These are phyloP conservation scores for Corbicula japonica DNA, from an alignment of 2,888 invertebrate genomes.

Conservation along the genomic window DNA sequence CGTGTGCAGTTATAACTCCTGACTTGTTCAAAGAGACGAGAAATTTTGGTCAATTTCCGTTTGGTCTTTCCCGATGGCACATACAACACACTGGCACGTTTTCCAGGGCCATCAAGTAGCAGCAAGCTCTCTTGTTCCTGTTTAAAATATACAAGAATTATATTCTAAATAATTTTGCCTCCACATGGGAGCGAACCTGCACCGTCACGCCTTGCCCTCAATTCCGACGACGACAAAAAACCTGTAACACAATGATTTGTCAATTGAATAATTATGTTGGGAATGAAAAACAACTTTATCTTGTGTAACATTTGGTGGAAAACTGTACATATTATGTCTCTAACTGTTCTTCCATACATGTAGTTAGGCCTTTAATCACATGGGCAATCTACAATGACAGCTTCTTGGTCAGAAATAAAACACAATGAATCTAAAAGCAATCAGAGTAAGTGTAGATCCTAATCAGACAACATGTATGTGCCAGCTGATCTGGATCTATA, in stretches of 20 bases:
- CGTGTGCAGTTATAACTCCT: constrained; percentile 72
- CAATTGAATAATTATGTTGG: background rate
- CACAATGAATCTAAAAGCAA: too few relatives aligned
- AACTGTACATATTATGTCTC: too few relatives aligned
- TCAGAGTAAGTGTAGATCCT: too few relatives aligned
- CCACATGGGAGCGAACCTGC: constrained; percentile 61
- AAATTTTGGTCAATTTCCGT: constrained; percentile 79
- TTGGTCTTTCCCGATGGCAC: constrained; percentile 85
- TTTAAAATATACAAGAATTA: constrained; percentile 17
- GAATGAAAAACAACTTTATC: background rate
- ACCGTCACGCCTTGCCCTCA: background rate
- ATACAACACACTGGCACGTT: constrained; percentile 83
- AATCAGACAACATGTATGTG: too few relatives aligned
- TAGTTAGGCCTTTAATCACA: too few relatives aligned
- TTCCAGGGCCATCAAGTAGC: constrained; percentile 78
- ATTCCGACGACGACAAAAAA: background rate
- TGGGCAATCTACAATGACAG: too few relatives aligned
- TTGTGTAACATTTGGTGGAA: background rate
- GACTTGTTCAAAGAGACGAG: constrained; percentile 76
- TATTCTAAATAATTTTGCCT: constrained; percentile 72
- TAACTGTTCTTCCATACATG: too few relatives aligned
- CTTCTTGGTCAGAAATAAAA: too few relatives aligned
- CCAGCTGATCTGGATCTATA: too few relatives aligned
- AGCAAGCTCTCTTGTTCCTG: constrained; percentile 83
- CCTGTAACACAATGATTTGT: background rate